These are phyloP conservation scores for Tylochromis polylepis DNA, from an alignment of 2,113 vertebrate species.

Conservation along the genomic window DNA sequence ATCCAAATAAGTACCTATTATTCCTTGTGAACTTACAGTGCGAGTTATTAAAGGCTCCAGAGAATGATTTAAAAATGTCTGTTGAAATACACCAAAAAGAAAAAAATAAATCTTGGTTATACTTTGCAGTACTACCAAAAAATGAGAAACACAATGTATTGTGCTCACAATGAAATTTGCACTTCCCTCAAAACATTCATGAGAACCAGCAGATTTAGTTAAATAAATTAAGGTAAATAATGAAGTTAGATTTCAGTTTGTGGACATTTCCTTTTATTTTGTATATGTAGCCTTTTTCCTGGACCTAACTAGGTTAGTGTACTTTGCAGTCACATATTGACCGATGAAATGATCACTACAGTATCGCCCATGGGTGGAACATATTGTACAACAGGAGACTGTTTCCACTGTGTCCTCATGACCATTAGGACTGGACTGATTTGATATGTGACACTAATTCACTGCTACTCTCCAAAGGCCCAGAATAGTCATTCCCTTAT, in stretches of 20 bases:
- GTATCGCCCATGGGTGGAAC: background rate
- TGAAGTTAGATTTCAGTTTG: background rate
- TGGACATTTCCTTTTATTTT: background rate
- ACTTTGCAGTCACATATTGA: slow-evolving; percentile 5
- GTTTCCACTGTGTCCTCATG: slow-evolving; percentile 11
- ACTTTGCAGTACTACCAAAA: background rate
- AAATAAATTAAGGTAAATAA: background rate
- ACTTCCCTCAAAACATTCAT: background rate
- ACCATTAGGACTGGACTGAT: background rate
- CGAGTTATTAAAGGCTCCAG: background rate
- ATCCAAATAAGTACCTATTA: background rate
- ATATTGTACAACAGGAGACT: background rate
- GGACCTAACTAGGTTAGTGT: background rate
- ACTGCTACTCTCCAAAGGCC: background rate
- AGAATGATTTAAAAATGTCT: background rate
- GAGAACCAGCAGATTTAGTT: background rate
- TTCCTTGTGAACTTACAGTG: background rate
- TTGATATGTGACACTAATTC: background rate
- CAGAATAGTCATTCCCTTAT: background rate
- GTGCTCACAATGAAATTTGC: background rate
- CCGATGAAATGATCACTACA: background rate
- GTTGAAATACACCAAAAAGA: background rate
- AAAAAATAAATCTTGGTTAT: background rate
- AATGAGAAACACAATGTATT: background rate
- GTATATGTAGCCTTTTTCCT: background rate